Evolutionary conservation across 2,888 invertebrate species (phyloP).

Genomic region (Epinotia brunnichana): DNA sequence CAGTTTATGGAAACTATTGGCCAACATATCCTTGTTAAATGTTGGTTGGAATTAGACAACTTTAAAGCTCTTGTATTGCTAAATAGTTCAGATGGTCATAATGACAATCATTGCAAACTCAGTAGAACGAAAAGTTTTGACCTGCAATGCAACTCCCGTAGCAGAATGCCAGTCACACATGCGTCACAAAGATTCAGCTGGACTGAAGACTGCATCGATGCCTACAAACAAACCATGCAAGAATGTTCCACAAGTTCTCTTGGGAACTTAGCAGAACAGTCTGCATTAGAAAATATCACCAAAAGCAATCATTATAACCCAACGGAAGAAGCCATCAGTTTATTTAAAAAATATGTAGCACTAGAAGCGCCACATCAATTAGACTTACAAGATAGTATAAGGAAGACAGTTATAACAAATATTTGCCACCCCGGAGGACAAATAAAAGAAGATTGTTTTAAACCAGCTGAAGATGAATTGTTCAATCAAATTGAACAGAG

Average conservation of each 20-base stretch:
- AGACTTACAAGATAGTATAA: conserved; percentile 83
- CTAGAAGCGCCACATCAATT: conserved; percentile 86
- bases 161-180: conserved; percentile 31
- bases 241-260: conserved; percentile 68
- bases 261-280: conserved; percentile 63
- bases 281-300: conserved; percentile 51
- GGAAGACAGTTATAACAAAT: conserved; percentile 85
- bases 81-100: conserved; percentile 29
- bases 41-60: conserved; percentile 90
- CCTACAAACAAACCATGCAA: conserved; percentile 53
- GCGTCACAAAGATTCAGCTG: conserved; percentile 60
- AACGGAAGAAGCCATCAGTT: conserved; percentile 86
- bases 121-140: conserved; percentile 72
- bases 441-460: conserved; percentile 88
- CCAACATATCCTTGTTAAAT: conserved; percentile 86
- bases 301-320: conserved; percentile 58
- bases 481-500: conserved; percentile 87
- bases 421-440: conserved; percentile 87
- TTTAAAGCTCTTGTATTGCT: conserved; percentile 71
- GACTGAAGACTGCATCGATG: conserved; percentile 58
- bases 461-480: conserved; percentile 87
- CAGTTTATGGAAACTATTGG: conserved; percentile 93
- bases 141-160: conserved; percentile 59
- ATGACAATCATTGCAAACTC: conserved; percentile 58
- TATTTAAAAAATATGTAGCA: conserved; percentile 91